Evolutionary conservation across 1,140 invertebrate genomes (phyloP), one percentile per base, ranked within the genome.

Genomic region (Drosophila repletoides): DNA sequence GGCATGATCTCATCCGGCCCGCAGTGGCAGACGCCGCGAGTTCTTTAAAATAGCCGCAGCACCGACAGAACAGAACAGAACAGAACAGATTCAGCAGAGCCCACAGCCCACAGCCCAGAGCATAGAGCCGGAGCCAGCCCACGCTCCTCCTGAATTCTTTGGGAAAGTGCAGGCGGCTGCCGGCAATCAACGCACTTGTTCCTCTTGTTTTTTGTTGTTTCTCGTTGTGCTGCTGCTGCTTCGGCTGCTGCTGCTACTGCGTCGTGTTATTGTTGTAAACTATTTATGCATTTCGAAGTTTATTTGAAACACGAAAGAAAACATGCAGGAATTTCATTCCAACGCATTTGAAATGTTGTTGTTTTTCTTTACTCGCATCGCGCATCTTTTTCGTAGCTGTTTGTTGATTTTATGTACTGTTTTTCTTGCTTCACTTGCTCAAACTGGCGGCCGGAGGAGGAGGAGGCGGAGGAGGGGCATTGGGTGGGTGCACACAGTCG

Each of bases 361-460:
- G 22, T 65, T 55, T 24, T 26, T 59, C 7, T 34, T 24, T 26
- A 36, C 17, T 40, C 19, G 51, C 48, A 26, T 21, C 60, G 22
- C 52, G 41, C 48, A 52, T 21, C 38, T 28, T 31, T 14, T 49
- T 22, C 56, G 29, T 58, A 26, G 61, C 75, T 86, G 80, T 84
- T 84, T 84, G 80, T 84, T 84, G 80, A 83, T 84, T 84, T 84
- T 84, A 84, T 84, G 75, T 80, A 84, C 80, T 84, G 80, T 80
- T 84, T 84, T 86, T 86, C 80, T 86, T 75, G 80, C 80, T 75
- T 75, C 74, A 84, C 79, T 84, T 83, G 67, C 31, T 36, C 22
- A 10, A 41, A 36, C n/a, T 48, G 22, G 4, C 31, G 41, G 24
- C 5, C 24, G 0, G 12, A 7, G 4, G 0, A 5, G 2, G 12